Percentiles rank a stretch among this genome's conserved stretches.
Evolutionary conservation across 2,113 vertebrate species (phyloP).

Genomic region (Macrotis lagotis): DNA sequence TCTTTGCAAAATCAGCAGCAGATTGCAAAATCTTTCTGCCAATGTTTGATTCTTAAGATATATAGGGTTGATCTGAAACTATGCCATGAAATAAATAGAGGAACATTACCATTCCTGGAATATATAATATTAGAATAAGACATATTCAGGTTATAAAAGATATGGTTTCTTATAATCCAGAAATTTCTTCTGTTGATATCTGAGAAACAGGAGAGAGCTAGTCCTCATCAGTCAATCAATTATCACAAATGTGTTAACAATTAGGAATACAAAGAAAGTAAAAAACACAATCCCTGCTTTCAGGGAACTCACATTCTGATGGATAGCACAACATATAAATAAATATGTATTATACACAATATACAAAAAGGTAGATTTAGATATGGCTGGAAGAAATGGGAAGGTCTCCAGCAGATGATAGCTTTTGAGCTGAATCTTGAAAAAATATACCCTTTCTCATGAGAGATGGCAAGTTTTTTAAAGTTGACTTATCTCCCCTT

Average conservation of each 20-base stretch:
- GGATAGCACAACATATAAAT: background rate
- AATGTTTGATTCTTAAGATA: background rate
- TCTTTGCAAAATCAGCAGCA: background rate
- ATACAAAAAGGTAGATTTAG: background rate
- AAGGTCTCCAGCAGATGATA: background rate
- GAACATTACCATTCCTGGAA: background rate
- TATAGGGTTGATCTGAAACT: background rate
- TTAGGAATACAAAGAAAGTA: background rate
- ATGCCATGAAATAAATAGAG: background rate
- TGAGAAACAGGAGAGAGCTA: background rate
- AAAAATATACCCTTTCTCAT: background rate
- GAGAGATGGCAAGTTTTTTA: background rate
- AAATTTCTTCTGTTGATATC: slow-evolving; percentile 36
- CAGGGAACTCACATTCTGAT: background rate
- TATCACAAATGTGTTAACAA: background rate
- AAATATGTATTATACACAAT: background rate
- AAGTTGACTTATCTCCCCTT: background rate
- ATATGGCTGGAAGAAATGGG: background rate
- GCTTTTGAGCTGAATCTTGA: background rate
- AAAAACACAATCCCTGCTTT: background rate
- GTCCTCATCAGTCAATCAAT: background rate
- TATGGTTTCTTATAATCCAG: slow-evolving; percentile 31
- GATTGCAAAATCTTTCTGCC: background rate
- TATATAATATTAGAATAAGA: background rate
- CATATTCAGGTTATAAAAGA: background rate